Base-by-base conservation (phyloP, 2,113 vertebrate species). In the Pseudopodoces humilis region DNA sequence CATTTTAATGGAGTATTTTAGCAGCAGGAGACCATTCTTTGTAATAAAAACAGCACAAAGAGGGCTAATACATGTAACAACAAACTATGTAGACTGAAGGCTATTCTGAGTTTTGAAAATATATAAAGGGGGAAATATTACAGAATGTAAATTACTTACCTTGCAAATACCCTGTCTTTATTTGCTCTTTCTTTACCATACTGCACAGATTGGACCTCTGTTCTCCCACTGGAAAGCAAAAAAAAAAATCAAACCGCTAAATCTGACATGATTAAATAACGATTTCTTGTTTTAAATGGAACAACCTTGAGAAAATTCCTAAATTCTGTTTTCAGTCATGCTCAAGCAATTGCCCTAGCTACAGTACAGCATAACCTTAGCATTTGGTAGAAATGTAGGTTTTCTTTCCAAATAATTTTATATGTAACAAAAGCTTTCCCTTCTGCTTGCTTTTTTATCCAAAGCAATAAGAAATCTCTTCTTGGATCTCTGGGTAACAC, bases 171-270 rank as follows among this genome's bases (percentile, higher is more conserved):
- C 90, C 99, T 97, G 97, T 99, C 99, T 97, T 99, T 99, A 97
- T 99, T 98, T 96, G 99, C 99, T 94, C 99, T 99, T 97, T 99
- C 99, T 98, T 99, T 99, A 81, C 99, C 99, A 97, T 99, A 99
- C 97, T 99, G 99, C 90, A 99, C 99, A 95, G 99, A 99, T 90
- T 99, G 99, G 69, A 99, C 99, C 97, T 99, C 99, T 47, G 99
- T 99, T 97, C 99, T 98, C 81, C 99, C 99, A 70, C 99, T 99
- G 96, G 53, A 98, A 98, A 95, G 41, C 91, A 39, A 39, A 39
- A 39, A 39, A 39, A 92, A 75, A 87, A 92, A 72, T 24, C 2
- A 92, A 81, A 59, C 18, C 2, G 27, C 53, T 77, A 90, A 84
- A 89, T 69, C 53, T 27, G 88, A 70, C 16, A 39, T 13, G 30